These are phyloP conservation scores for Paracentrotus lividus DNA, from an alignment of 53 echinoderm and acorn worm species.

Conservation along the genomic window DNA sequence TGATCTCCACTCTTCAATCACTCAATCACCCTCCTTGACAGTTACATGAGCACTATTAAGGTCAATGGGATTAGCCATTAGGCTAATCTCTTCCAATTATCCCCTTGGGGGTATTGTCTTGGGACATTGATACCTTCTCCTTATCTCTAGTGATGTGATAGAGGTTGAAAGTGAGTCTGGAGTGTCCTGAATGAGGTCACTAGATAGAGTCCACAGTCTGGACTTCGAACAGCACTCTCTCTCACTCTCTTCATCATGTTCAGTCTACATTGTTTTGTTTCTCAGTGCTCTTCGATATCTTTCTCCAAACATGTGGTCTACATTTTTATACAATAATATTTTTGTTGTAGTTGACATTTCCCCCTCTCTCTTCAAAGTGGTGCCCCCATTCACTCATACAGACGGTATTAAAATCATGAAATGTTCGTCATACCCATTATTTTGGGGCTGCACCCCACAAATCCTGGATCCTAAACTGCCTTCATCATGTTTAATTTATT, in stretches of 20 bases:
- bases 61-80: slow-evolving; percentile 48
- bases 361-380: too few species aligned
- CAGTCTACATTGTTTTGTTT: not conserved
- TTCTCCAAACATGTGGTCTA: not conserved
- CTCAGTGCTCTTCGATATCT: not conserved
- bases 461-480: too few species aligned
- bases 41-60: slow-evolving; percentile 1
- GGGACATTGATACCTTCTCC: slow-evolving; percentile 41
- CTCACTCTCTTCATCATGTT: not conserved
- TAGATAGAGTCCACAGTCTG: not conserved
- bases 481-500: too few species aligned
- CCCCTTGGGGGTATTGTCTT: slow-evolving; percentile 45
- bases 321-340: too few species aligned
- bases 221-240: not conserved
- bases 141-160: not conserved
- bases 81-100: slow-evolving; percentile 12
- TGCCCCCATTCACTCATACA: too few species aligned
- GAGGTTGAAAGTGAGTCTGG: not conserved
- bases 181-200: slow-evolving; percentile 45
- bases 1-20: not conserved
- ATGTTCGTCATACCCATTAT: too few species aligned
- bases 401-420: too few species aligned
- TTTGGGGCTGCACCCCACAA: too few species aligned
- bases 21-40: slow-evolving; percentile 58
- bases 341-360: too few species aligned